Evolutionary conservation across 2,888 invertebrate species (phyloP).

Genomic region (Platerodrilus igneus): DNA sequence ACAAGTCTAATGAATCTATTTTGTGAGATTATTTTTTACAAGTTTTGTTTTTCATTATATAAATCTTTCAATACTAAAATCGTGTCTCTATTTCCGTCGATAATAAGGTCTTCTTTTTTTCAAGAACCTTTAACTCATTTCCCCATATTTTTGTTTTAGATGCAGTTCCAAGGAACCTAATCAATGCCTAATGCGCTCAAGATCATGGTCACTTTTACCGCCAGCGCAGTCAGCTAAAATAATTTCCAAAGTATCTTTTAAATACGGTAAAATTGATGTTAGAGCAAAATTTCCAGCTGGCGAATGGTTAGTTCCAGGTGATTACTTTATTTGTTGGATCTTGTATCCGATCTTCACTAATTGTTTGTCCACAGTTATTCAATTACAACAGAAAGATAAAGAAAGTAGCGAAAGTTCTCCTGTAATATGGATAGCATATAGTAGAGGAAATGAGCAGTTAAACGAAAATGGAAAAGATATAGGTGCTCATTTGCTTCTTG

Average conservation of each 20-base stretch:
- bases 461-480: too few relatives aligned
- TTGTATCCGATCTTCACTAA: too few relatives aligned
- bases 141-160: too few relatives aligned
- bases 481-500: constrained; percentile 49
- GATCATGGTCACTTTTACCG: constrained; percentile 45
- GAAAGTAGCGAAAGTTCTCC: constrained; percentile 28
- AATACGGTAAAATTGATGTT: constrained; percentile 51
- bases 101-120: too few relatives aligned
- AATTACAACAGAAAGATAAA: constrained; percentile 41
- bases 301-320: constrained; percentile 56
- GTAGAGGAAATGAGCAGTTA: constrained; percentile 43
- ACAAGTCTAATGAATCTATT: too few relatives aligned
- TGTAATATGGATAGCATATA: constrained; percentile 41
- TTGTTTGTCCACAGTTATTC: constrained; percentile 40
- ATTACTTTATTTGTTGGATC: too few relatives aligned
- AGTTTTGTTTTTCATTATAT: too few relatives aligned
- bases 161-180: constrained; percentile 40
- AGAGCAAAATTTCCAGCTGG: constrained; percentile 53
- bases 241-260: constrained; percentile 47
- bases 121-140: too few relatives aligned
- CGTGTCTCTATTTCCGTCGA: too few relatives aligned
- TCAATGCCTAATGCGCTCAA: constrained; percentile 40
- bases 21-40: too few relatives aligned
- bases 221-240: constrained; percentile 50
- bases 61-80: too few relatives aligned